A percentile compares a stretch with the other conserved stretches of the same genome.
Evolutionary conservation across 2,888 invertebrate species (phyloP).

Genomic region (Xanthorhoe designata): DNA sequence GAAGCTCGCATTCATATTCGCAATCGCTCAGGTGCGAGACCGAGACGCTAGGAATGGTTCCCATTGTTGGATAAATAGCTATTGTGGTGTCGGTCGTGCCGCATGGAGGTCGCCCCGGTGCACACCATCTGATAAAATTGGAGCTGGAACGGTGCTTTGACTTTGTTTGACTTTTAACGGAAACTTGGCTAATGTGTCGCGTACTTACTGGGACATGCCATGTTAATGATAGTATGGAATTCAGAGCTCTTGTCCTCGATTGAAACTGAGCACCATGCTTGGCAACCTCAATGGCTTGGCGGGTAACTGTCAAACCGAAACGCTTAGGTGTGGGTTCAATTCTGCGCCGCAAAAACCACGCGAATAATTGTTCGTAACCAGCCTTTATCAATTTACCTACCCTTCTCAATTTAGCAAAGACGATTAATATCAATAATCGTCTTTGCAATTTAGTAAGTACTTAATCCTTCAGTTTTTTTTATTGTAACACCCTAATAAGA

Average conservation of each 20-base stretch:
- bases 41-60: slow-evolving; percentile 62
- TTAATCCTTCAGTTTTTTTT: no score
- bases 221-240: slow-evolving; percentile 31
- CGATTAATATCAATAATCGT: no score
- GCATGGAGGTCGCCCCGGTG: slow-evolving; percentile 70
- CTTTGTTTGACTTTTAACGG: slow-evolving; percentile 45
- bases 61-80: slow-evolving; percentile 68
- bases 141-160: slow-evolving; percentile 62
- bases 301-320: neutral
- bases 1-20: slow-evolving; percentile 48
- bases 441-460: no score
- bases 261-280: neutral
- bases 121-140: slow-evolving; percentile 67
- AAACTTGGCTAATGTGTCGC: slow-evolving; percentile 39
- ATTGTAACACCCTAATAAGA: no score
- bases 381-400: no score
- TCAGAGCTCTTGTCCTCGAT: slow-evolving; percentile 16
- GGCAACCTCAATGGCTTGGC: neutral
- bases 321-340: neutral
- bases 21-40: slow-evolving; percentile 40
- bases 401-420: no score
- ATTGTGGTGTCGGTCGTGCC: slow-evolving; percentile 65
- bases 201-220: slow-evolving; percentile 28
- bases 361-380: no score
- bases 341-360: neutral